Base-by-base conservation (phyloP, 2,113 vertebrate genomes). In the Chamaetylas fuelleborni region DNA sequence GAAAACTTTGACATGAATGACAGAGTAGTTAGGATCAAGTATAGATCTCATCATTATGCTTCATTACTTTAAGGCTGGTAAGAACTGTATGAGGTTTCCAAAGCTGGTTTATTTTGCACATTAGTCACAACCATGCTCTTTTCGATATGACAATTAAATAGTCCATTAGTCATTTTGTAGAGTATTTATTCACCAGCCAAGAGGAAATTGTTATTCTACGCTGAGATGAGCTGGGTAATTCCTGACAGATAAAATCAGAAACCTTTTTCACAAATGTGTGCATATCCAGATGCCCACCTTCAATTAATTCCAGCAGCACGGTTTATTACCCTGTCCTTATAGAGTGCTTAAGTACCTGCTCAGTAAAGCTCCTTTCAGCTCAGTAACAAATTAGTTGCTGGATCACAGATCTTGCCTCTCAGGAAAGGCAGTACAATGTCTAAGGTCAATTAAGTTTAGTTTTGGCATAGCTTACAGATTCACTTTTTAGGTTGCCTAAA, bases 111-210 rank as follows among this genome's bases (percentile, higher is more conserved):
- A 93, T 95, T 96, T 95, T 95, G 62, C 74, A 86, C 72, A 94
- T 97, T 96, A 97, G 86, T 95, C 94, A 97, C 82, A 94, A 95
- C 58, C 81, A 92, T 89, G 94, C 43, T 95, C 81, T 90, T 95
- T 95, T 86, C 3, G 1, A 82, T 81, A 86, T 34, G 73, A 79
- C 88, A 96, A 96, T 96, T 97, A 96, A 97, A 95, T 91, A 95
- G 90, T 88, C 66, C 86, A 95, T 97, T 97, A 97, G 93, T 95
- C 76, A 96, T 96, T 96, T 96, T 93, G 96, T 92, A 91, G 88
- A 19, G 16, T 93, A 96, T 95, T 95, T 94, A 93, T 92, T 95
- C 94, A 93, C 50, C 86, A 95, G 70, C 61, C 86, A 94, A 65
- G 82, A 92, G 65, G 90, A 96, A 96, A 96, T 90, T 95, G 60